Evolutionary conservation across 2,113 vertebrate genomes (phyloP).

Genomic region (Ochotona curzoniae): DNA sequence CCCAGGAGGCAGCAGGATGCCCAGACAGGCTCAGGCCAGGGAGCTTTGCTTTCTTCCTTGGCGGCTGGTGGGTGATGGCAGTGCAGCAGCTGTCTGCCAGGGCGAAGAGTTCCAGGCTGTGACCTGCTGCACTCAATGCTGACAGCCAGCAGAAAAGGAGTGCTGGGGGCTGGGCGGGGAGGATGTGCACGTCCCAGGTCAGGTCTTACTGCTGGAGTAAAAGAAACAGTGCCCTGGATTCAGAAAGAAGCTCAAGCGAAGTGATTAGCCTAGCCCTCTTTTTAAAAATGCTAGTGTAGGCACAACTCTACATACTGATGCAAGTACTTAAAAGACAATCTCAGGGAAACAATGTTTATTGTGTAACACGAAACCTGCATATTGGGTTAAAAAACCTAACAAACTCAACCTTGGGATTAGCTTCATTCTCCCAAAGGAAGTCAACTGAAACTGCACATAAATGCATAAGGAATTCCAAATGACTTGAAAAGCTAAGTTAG

Average conservation of each 20-base stretch:
- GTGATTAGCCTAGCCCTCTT: background rate
- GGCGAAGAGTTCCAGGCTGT: background rate
- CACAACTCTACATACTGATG: background rate
- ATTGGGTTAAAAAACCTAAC: background rate
- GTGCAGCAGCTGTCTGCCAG: background rate
- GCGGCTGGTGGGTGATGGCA: background rate
- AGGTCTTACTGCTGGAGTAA: background rate
- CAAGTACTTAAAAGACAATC: background rate
- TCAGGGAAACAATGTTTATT: background rate
- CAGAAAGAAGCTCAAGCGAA: background rate
- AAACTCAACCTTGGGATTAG: background rate
- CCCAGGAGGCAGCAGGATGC: background rate
- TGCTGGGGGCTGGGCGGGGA: background rate
- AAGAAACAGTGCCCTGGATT: background rate
- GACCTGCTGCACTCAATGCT: background rate
- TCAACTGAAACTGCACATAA: constrained; percentile 65
- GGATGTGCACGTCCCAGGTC: background rate
- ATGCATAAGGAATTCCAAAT: constrained; percentile 58
- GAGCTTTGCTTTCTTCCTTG: background rate
- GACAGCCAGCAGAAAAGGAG: no score
- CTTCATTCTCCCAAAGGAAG: background rate
- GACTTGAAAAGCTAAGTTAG: constrained; percentile 52
- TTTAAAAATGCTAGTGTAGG: background rate
- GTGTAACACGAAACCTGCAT: background rate
- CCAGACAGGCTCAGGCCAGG: background rate